phyloP scores from a whole-genome alignment of 2,113 vertebrate species.

The Mastomys coucha region DNA sequence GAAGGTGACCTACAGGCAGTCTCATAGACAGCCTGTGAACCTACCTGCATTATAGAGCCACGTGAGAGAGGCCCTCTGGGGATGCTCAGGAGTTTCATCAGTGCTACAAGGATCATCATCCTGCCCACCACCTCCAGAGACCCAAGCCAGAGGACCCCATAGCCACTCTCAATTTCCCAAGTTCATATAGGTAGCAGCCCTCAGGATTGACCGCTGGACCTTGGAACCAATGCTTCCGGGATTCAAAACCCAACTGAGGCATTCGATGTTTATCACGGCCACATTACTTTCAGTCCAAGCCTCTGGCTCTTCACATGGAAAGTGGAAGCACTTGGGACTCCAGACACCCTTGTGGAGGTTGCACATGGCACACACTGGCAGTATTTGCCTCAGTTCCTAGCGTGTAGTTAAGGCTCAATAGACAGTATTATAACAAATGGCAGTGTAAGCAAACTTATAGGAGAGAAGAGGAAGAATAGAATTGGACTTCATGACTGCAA shows the following conservation, averaged over 20 bases:
- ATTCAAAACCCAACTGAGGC: background rate
- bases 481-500: background rate
- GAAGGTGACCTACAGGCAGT: background rate
- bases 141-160: background rate
- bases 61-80: rapidly evolving
- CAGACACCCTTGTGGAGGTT: background rate
- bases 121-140: background rate
- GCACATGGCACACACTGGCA: background rate
- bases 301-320: background rate
- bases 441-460: background rate
- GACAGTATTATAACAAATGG: background rate
- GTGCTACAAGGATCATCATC: background rate
- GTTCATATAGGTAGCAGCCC: rapidly evolving
- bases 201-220: background rate
- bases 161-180: background rate
- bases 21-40: background rate
- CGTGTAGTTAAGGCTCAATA: background rate
- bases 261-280: background rate
- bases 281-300: background rate
- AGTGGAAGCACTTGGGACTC: background rate
- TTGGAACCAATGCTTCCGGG: background rate
- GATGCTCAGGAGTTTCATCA: rapidly evolving
- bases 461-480: background rate
- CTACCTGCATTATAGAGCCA: background rate
- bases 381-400: background rate